Conservation (phyloP, 2,113 vertebrate genomes). For the Ailuropoda melanoleuca region DNA sequence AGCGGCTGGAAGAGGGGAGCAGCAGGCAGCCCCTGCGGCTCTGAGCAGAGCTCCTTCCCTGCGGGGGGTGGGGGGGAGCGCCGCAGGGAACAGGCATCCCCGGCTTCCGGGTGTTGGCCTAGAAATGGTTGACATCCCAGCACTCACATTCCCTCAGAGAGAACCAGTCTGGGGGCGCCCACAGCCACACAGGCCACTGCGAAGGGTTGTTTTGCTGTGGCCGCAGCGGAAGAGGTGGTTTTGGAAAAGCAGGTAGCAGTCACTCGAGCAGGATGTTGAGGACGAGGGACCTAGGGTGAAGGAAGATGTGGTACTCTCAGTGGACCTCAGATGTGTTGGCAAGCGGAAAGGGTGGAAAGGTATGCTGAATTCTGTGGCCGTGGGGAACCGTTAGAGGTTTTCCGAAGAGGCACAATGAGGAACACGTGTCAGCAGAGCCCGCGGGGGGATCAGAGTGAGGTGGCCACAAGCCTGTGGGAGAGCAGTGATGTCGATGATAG, state of each 20-base stretch:
- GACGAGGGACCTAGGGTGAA: background rate
- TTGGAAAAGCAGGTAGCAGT: background rate
- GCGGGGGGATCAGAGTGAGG: rapidly evolving
- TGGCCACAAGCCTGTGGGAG: too few species aligned
- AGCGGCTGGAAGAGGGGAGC: too few species aligned
- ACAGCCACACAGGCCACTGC: background rate
- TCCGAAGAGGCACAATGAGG: rapidly evolving
- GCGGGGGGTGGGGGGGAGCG: background rate
- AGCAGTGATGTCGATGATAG: too few species aligned
- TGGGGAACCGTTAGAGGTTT: background rate
- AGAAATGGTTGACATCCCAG: rapidly evolving
- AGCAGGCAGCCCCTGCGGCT: background rate
- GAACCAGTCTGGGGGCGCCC: background rate
- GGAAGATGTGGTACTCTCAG: background rate
- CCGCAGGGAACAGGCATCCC: too few species aligned
- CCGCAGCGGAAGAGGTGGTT: background rate
- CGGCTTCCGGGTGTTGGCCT: background rate
- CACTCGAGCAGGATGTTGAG: background rate
- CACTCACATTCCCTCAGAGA: background rate
- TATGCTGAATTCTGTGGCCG: background rate
- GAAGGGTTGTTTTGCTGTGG: background rate
- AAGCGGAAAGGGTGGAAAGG: background rate
- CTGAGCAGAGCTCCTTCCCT: background rate
- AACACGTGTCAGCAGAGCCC: background rate
- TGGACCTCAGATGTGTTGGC: background rate